Base-by-base conservation (phyloP, 2,797 vertebrate genomes). In the Anas georgica region DNA sequence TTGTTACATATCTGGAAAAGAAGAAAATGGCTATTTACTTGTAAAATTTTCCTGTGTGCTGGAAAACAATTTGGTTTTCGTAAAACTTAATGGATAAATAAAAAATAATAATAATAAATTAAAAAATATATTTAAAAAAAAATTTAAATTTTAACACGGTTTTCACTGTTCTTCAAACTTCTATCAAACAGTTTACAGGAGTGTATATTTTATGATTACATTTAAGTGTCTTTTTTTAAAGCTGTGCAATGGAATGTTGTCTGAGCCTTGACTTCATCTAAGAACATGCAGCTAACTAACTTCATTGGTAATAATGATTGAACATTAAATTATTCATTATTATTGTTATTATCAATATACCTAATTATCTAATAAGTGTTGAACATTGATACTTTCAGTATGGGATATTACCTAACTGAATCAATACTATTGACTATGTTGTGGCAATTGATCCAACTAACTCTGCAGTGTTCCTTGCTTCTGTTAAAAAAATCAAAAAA, bases 241-340 rank as follows among this genome's bases (percentile, higher is more conserved):
- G 22, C 12, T 60, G 8, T 39, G 76, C 83, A 92, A 75, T 20
- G 9, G 5, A 15, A 55, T 86, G 41, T 16, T 69, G 7, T 67
- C 31, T 66, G 37, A 91, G 17, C 8, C 43, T 86, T 63, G 29
- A 63, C 82, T 93, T 92, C 2, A 43, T 69, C n/a, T 63, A 54
- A 26, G 23, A 73, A 22, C 8, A 23, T 69, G 10, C 43, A 88
- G 31, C 46, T 86, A 88, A n/a, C 8, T 9, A 59, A 43, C 8
- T 68, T 58, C 33, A 31, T 64, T 9, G 8, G 4, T 15, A 82
- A 58, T 43, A 29, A 29, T 4, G 60, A 74, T 54, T 74, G 55
- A 54, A 50, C 17, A 58, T 88, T 91, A 92, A 88, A 86, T 94
- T 86, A 82, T 76, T 84, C 73, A 84, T 54, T 82, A 23, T 70